Evolutionary conservation across 2,888 invertebrate species (phyloP).

Genomic region (Cremastinae sp.): DNA sequence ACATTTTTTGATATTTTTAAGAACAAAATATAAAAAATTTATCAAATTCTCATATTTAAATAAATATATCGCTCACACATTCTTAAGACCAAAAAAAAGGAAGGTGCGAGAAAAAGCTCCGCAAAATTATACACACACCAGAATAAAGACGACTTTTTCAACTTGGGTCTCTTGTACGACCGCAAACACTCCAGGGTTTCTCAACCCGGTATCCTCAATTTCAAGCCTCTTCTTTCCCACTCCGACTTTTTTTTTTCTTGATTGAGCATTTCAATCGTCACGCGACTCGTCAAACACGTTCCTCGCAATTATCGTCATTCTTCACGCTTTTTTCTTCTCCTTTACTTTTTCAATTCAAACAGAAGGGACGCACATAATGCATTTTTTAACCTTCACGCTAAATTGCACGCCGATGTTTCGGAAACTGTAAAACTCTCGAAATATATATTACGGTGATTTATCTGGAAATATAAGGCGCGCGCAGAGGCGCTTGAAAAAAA

Average conservation of each 20-base stretch:
- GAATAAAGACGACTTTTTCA: slow-evolving; percentile 52
- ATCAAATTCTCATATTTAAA: too few relatives aligned
- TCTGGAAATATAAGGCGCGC: slow-evolving; percentile 11
- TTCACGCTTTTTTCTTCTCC: too few relatives aligned
- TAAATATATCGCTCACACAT: too few relatives aligned
- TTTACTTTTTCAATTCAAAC: background rate
- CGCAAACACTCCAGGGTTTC: slow-evolving; percentile 59
- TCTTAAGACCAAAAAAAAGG: slow-evolving; percentile 2
- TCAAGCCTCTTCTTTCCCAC: too few relatives aligned
- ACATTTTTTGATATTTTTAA: too few relatives aligned
- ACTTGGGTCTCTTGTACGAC: slow-evolving; percentile 63
- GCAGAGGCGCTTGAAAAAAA: background rate
- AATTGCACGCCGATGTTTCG: slow-evolving; percentile 25
- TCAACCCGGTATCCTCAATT: slow-evolving; percentile 24
- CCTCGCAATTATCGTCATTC: background rate
- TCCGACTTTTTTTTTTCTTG: background rate
- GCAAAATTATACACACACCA: slow-evolving; percentile 43
- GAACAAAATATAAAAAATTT: too few relatives aligned
- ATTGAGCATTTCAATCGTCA: too few relatives aligned
- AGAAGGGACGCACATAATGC: background rate
- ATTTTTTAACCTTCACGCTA: slow-evolving; percentile 3
- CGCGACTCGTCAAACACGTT: background rate
- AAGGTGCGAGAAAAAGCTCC: slow-evolving; percentile 47
- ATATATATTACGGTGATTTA: slow-evolving; percentile 17
- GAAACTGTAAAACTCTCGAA: slow-evolving; percentile 25